Evolutionary conservation across 1,140 invertebrate genomes (phyloP).

Genomic region (Pogonomyrmex californicus): DNA sequence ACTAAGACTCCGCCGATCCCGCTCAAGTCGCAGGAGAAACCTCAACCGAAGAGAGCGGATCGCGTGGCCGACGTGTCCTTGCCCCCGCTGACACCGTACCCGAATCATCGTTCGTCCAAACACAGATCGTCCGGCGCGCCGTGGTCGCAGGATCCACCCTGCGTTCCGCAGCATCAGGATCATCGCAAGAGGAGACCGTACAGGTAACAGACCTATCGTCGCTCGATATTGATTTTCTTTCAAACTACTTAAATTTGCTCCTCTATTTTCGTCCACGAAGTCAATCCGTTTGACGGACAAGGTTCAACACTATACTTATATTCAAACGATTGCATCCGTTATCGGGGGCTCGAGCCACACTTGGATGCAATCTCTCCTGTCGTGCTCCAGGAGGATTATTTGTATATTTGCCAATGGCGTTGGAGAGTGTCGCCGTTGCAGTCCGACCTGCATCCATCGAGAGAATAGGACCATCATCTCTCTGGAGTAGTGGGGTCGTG

Average conservation of each 20-base stretch:
- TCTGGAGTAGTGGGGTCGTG: too few relatives aligned
- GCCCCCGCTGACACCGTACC: conserved; percentile 82
- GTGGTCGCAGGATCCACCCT: conserved; percentile 71
- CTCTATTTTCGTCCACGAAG: conserved; percentile 23
- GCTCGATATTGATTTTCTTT: conserved; percentile 64
- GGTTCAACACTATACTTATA: conserved; percentile 8
- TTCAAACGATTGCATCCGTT: neutral
- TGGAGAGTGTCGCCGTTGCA: too few relatives aligned
- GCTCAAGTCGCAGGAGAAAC: conserved; percentile 79
- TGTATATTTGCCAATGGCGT: too few relatives aligned
- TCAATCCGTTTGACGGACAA: conserved; percentile 8
- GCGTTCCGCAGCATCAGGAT: conserved; percentile 71
- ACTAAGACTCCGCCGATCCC: conserved; percentile 85
- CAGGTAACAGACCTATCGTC: conserved; percentile 74
- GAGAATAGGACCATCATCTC: too few relatives aligned
- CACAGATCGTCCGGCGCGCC: conserved; percentile 70
- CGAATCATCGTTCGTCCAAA: conserved; percentile 75
- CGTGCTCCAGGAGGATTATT: too few relatives aligned
- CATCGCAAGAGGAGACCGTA: conserved; percentile 82
- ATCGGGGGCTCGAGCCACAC: neutral
- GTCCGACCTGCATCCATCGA: too few relatives aligned
- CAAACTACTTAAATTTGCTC: conserved; percentile 27
- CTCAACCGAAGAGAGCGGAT: conserved; percentile 75
- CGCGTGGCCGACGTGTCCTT: conserved; percentile 81
- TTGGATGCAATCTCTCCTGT: too few relatives aligned